These are phyloP conservation scores for Xanthia togata DNA, from an alignment of 2,888 invertebrate species.

Conservation along the genomic window DNA sequence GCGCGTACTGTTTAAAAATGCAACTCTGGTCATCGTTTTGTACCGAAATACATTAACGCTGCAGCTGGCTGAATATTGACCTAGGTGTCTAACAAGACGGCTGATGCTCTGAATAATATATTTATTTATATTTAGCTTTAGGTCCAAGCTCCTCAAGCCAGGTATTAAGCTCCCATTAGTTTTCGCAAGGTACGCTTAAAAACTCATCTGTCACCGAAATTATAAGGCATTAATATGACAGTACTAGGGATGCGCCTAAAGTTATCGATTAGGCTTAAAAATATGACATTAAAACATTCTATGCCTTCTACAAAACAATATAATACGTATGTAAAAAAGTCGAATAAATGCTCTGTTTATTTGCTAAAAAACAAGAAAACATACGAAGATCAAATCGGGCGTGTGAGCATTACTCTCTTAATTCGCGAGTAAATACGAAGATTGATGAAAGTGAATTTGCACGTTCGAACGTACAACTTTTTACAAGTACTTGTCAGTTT, in stretches of 20 bases:
- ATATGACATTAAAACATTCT: neutral
- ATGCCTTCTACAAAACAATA: neutral
- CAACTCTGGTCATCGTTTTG: constrained; percentile 32
- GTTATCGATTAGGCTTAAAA: constrained; percentile 16
- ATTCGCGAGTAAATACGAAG: constrained; percentile 56
- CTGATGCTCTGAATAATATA: constrained; percentile 1
- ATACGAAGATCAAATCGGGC: constrained; percentile 48
- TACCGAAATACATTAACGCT: constrained; percentile 1
- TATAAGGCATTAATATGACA: constrained; percentile 5
- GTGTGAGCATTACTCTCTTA: constrained; percentile 49
- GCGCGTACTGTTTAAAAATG: constrained; percentile 33
- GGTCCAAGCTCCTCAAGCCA: neutral
- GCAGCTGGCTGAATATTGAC: constrained; percentile 19
- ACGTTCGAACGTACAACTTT: constrained; percentile 19
- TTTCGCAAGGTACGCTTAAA: neutral
- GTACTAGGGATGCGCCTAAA: constrained; percentile 3
- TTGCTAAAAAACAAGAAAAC: constrained; percentile 29
- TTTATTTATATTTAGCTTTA: neutral
- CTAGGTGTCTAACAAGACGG: neutral
- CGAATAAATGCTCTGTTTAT: constrained; percentile 9
- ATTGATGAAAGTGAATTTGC: constrained; percentile 53
- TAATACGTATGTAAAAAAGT: neutral
- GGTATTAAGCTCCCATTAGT: neutral
- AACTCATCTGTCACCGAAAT: neutral
- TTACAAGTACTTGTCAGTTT: constrained; percentile 6